phyloP scores from a whole-genome alignment of 2,797 vertebrate species.

The Ctenopoma multispine region DNA sequence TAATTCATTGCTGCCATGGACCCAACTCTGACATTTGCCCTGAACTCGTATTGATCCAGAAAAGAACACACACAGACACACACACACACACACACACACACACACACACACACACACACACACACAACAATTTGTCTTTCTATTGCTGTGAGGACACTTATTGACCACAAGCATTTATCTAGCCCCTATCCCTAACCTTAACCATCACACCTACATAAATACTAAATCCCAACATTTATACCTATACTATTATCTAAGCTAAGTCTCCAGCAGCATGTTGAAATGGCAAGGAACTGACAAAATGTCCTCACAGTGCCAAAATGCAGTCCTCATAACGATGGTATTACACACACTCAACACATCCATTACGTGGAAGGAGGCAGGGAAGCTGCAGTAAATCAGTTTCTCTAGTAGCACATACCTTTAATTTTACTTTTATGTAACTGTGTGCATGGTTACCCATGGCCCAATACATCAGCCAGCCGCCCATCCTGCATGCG shows the following conservation, averaged over 20 bases:
- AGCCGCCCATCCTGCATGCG: conserved; percentile 7
- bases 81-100: neutral
- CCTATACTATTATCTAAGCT: no score
- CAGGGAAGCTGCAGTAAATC: conserved; percentile 30
- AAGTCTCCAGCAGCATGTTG: no score
- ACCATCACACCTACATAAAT: no score
- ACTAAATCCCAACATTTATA: no score
- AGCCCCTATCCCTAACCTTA: no score
- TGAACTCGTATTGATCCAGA: conserved; percentile 42
- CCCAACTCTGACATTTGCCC: conserved; percentile 52
- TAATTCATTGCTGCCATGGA: conserved; percentile 41
- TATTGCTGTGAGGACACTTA: no score
- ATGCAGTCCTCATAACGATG: no score
- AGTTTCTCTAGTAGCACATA: conserved; percentile 37
- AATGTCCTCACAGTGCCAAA: no score
- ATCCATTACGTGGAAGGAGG: conserved; percentile 42
- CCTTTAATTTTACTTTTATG: conserved; percentile 38
- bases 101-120: no score
- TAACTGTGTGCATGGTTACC: neutral
- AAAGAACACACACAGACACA: conserved; percentile 7
- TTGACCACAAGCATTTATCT: no score
- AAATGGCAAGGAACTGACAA: no score
- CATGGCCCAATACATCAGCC: conserved; percentile 34
- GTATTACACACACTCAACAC: conserved; percentile 24
- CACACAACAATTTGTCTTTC: no score